Evolutionary conservation across 1,140 invertebrate species (phyloP).

Genomic region (Ips nitidus): DNA sequence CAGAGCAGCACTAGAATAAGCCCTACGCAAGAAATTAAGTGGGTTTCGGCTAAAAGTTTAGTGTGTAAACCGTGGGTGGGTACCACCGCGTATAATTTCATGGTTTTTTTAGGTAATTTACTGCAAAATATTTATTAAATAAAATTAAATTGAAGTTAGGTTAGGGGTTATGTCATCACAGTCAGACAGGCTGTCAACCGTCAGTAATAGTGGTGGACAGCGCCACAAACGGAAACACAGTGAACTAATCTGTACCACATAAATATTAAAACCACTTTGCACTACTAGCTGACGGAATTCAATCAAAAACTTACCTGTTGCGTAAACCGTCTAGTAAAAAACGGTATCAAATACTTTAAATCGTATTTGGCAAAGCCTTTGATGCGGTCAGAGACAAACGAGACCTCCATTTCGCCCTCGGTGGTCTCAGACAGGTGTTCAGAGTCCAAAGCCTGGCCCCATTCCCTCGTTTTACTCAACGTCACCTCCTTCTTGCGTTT

Average conservation of each 20-base stretch:
- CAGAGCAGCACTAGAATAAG: conserved; percentile 24
- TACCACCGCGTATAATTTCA: too few species aligned
- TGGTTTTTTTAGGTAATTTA: too few species aligned
- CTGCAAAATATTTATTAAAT: too few species aligned
- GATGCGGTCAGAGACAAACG: conserved; percentile 66
- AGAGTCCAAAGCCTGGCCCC: conserved; percentile 93
- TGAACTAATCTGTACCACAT: background rate
- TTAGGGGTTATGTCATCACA: too few species aligned
- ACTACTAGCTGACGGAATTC: background rate
- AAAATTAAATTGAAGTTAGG: too few species aligned
- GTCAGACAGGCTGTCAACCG: too few species aligned
- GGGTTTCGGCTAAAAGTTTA: too few species aligned
- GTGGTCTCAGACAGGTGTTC: conserved; percentile 95
- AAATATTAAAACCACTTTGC: background rate
- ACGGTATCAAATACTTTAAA: conserved; percentile 91
- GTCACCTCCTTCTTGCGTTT: conserved; percentile 81
- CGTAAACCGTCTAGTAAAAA: conserved; percentile 92
- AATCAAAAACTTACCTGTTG: conserved; percentile 66
- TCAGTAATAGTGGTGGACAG: too few species aligned
- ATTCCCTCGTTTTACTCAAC: conserved; percentile 95
- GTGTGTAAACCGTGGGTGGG: too few species aligned
- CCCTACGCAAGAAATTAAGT: conserved; percentile 33
- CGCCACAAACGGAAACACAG: background rate
- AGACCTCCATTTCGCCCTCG: conserved; percentile 89
- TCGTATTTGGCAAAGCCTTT: conserved; percentile 88